A percentile compares a stretch with the other conserved stretches of the same genome.
Evolutionary conservation across 2,888 invertebrate genomes (phyloP).

Genomic region (Tethea ocularis): DNA sequence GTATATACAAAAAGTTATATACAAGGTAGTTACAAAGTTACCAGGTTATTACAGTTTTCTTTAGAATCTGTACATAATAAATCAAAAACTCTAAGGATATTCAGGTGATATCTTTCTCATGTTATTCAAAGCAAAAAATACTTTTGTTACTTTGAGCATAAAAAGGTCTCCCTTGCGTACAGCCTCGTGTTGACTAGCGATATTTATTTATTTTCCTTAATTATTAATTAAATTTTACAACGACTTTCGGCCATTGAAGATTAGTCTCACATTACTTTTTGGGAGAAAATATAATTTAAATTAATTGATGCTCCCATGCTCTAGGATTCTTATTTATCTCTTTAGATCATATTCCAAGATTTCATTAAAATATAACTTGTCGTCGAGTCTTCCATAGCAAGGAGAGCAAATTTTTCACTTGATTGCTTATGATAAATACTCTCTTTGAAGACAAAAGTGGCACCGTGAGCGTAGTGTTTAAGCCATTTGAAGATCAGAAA

Average conservation of each 20-base stretch:
- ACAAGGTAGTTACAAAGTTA: too few relatives aligned
- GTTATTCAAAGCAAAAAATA: too few relatives aligned
- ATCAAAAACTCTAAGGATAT: too few relatives aligned
- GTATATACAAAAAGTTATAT: background rate
- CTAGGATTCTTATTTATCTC: background rate
- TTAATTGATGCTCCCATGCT: background rate
- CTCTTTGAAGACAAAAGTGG: background rate
- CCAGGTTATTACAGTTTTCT: too few relatives aligned
- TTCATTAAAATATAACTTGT: background rate
- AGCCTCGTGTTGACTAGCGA: background rate
- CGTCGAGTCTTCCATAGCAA: background rate
- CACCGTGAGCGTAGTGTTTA: too few relatives aligned
- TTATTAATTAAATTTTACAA: background rate
- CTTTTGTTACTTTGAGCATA: background rate
- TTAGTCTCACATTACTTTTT: background rate
- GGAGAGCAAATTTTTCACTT: background rate
- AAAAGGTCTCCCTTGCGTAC: background rate
- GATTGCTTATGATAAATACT: background rate
- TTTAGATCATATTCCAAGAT: background rate
- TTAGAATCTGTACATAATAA: too few relatives aligned
- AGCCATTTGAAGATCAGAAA: too few relatives aligned
- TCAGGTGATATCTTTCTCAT: too few relatives aligned
- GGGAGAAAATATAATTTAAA: background rate
- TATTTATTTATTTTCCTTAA: background rate
- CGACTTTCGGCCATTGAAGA: background rate